These are phyloP conservation scores for Chaenogobius annularis DNA, from an alignment of 2,113 vertebrate species.

Conservation along the genomic window DNA sequence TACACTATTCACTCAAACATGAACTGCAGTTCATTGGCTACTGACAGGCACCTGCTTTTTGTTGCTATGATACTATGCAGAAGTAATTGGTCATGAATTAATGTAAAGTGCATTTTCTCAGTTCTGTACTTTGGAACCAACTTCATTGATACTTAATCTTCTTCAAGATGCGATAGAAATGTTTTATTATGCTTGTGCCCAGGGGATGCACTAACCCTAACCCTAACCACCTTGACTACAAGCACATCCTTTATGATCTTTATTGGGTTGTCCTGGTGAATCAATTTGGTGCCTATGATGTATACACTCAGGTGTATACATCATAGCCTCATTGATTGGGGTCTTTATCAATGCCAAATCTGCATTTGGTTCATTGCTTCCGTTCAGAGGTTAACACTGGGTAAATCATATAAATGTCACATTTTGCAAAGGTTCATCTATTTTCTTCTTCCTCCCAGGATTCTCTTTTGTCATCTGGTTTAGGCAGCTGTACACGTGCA, in stretches of 20 bases:
- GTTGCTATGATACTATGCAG: constrained; percentile 4
- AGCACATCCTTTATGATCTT: neutral
- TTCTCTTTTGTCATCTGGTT: constrained; percentile 4
- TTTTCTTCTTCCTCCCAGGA: constrained; percentile 10
- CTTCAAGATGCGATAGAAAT: neutral
- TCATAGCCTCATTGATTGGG: neutral
- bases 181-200: neutral
- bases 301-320: neutral
- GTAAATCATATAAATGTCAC: neutral
- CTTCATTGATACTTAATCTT: neutral
- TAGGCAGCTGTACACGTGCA: constrained; percentile 14
- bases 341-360: neutral
- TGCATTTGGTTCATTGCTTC: neutral
- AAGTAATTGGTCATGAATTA: neutral
- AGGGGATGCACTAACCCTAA: neutral
- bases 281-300: neutral
- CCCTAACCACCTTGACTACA: neutral
- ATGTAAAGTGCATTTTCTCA: neutral
- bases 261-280: constrained; percentile 2
- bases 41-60: neutral
- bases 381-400: neutral
- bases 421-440: neutral
- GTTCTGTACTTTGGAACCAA: neutral
- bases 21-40: neutral
- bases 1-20: neutral